phyloP scores from a whole-genome alignment of 2,888 invertebrate genomes.

The Archaeoteleia sp. region DNA sequence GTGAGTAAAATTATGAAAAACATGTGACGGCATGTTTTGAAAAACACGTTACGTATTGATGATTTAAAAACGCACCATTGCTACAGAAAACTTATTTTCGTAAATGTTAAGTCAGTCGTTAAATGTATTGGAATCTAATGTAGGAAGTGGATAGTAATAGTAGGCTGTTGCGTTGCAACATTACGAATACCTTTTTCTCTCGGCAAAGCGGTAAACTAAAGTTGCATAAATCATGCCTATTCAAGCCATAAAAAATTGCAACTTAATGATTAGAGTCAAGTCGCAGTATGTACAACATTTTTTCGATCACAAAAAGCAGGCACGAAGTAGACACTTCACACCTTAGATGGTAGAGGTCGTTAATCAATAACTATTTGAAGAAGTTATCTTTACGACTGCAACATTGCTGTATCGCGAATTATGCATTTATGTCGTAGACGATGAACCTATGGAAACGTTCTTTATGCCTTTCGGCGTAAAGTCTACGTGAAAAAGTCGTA shows the following conservation, averaged over 20 bases:
- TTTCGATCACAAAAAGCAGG: conserved; percentile 27
- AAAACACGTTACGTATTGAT: too few species aligned
- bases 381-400: conserved; percentile 44
- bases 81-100: conserved; percentile 21
- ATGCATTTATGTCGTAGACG: conserved; percentile 19
- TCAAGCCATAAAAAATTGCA: conserved; percentile 24
- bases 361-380: conserved; percentile 45
- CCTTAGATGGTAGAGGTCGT: conserved; percentile 21
- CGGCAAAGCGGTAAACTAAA: conserved; percentile 32
- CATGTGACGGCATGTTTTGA: conserved; percentile 3
- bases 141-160: conserved; percentile 35
- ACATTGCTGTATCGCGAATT: conserved; percentile 25
- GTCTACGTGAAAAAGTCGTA: too few species aligned
- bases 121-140: conserved; percentile 32
- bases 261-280: conserved; percentile 24
- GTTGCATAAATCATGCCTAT: conserved; percentile 38
- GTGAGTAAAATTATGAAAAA: too few species aligned
- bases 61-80: conserved; percentile 7
- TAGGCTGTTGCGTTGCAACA: conserved; percentile 30
- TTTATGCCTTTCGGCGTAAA: neutral
- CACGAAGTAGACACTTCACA: conserved; percentile 28
- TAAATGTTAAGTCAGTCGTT: conserved; percentile 33
- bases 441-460: conserved; percentile 18
- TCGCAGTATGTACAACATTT: conserved; percentile 23
- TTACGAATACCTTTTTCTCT: conserved; percentile 32